phyloP scores from a whole-genome alignment of 2,888 invertebrate species.

The Eilema sororculum region DNA sequence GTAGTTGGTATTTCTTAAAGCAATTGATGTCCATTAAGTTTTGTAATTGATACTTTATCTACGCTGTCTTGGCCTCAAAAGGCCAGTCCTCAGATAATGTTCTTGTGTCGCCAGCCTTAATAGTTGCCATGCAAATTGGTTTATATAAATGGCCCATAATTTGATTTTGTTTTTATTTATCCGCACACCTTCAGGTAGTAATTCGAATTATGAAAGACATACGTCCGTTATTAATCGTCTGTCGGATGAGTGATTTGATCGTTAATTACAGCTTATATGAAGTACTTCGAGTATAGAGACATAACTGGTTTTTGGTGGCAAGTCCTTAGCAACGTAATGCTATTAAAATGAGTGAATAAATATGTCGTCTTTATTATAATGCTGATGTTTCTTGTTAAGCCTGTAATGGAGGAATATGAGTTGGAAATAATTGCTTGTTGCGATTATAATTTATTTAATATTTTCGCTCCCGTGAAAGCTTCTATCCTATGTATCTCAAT shows the following conservation, averaged over 20 bases:
- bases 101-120: constrained; percentile 47
- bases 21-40: constrained; percentile 29
- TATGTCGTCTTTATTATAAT: not conserved
- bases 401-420: not conserved
- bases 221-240: constrained; percentile 49
- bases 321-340: constrained; percentile 20
- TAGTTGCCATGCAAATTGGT: constrained; percentile 65
- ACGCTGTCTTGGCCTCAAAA: constrained; percentile 37
- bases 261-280: constrained; percentile 43
- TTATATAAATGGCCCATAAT: constrained; percentile 59
- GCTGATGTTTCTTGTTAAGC: not conserved
- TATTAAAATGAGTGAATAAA: constrained; percentile 20
- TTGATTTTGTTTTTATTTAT: constrained; percentile 57
- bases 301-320: constrained; percentile 44
- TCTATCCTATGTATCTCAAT: too few relatives aligned
- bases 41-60: constrained; percentile 26
- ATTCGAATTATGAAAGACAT: constrained; percentile 51
- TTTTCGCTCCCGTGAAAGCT: not conserved
- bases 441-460: not conserved
- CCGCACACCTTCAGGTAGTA: constrained; percentile 47
- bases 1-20: constrained; percentile 25
- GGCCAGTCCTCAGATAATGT: constrained; percentile 41
- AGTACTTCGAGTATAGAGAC: constrained; percentile 44
- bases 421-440: not conserved
- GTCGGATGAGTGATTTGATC: constrained; percentile 52